Evolutionary conservation across 1,140 invertebrate species (phyloP).

Genomic region (Platyscapa corneri): DNA sequence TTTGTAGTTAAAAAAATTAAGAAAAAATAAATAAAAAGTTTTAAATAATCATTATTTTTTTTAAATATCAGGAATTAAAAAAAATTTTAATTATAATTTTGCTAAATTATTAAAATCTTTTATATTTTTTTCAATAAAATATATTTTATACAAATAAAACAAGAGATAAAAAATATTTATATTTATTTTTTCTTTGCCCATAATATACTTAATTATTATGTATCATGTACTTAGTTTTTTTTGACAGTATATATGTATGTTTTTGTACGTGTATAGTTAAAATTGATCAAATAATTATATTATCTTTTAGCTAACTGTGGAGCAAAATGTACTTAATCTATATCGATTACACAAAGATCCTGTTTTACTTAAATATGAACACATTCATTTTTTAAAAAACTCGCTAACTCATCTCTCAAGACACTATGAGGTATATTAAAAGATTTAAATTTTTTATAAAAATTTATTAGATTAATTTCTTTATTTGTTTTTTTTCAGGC

Average conservation of each 20-base stretch:
- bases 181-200: no score
- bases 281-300: slow-evolving; percentile 6
- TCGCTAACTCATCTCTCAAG: slow-evolving; percentile 80
- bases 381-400: slow-evolving; percentile 82
- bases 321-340: slow-evolving; percentile 78
- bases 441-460: neutral
- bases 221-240: neutral
- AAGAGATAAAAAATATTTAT: no score
- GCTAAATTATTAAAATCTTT: no score
- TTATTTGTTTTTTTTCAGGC: slow-evolving; percentile 73
- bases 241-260: neutral
- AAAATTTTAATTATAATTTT: no score
- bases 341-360: slow-evolving; percentile 78
- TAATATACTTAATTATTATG: no score
- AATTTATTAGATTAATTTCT: slow-evolving; percentile 20
- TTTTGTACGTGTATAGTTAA: neutral
- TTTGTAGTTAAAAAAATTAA: no score
- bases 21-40: no score
- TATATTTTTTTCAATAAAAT: no score
- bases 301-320: slow-evolving; percentile 78
- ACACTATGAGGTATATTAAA: slow-evolving; percentile 79
- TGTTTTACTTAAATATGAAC: slow-evolving; percentile 78
- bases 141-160: no score
- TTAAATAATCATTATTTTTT: no score
- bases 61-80: no score